Conservation (phyloP, 2,113 vertebrate genomes). For the Platysteira castanea region DNA sequence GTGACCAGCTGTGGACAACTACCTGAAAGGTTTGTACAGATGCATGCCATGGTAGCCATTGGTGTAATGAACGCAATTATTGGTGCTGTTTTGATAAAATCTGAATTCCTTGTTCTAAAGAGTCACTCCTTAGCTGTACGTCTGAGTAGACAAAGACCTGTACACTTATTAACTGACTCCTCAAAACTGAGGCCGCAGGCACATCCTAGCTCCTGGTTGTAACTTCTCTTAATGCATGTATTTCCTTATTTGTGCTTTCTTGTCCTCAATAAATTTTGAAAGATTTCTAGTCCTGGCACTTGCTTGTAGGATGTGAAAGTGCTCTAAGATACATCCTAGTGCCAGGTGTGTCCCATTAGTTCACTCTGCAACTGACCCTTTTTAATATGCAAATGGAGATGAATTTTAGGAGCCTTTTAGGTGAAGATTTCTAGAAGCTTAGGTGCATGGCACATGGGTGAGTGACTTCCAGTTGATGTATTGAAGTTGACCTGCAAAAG, state of each 20-base stretch:
- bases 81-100: constrained; percentile 67
- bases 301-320: constrained; percentile 2
- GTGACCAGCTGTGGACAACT: constrained; percentile 87
- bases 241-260: constrained; percentile 27
- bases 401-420: constrained; percentile 63
- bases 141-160: constrained; percentile 66
- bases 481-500: constrained; percentile 65
- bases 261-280: constrained; percentile 32
- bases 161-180: constrained; percentile 69
- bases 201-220: constrained; percentile 1
- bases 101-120: constrained; percentile 58
- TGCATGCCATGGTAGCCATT: constrained; percentile 75
- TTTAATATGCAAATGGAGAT: not conserved
- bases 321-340: constrained; percentile 25
- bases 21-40: constrained; percentile 87
- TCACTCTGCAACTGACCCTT: not conserved
- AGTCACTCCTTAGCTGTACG: constrained; percentile 62
- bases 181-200: constrained; percentile 30
- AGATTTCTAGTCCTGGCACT: constrained; percentile 13
- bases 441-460: constrained; percentile 64
- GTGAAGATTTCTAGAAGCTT: constrained; percentile 72
- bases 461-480: constrained; percentile 41
- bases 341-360: constrained; percentile 1
- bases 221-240: not conserved
- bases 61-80: constrained; percentile 62